A percentile compares a stretch with the other conserved stretches of the same genome.
Conservation (phyloP, 2,888 invertebrate species). For the Zonitis immaculata region DNA sequence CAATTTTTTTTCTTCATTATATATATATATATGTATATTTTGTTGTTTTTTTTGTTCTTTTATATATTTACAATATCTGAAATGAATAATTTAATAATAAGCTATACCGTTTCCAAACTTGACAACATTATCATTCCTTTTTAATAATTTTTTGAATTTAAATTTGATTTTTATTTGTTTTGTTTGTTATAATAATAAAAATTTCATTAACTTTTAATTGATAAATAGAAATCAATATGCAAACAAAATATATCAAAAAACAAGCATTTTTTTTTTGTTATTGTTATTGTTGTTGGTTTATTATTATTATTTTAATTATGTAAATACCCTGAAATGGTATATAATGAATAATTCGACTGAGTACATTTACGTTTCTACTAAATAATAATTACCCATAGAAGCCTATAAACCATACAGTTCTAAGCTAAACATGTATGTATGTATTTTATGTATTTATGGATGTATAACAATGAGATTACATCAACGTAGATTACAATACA, state of each 20-base stretch:
- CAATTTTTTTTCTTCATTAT: constrained; percentile 14
- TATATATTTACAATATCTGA: constrained; percentile 26
- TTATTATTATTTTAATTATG: constrained; percentile 6
- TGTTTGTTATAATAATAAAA: constrained; percentile 18
- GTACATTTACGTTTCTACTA: constrained; percentile 22
- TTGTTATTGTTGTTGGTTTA: constrained; percentile 5
- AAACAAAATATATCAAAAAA: constrained; percentile 21
- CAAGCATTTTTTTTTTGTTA: constrained; percentile 17
- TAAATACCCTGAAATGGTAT: constrained; percentile 24
- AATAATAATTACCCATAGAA: constrained; percentile 25
- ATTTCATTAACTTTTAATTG: constrained; percentile 13
- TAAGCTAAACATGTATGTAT: constrained; percentile 24
- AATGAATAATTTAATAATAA: constrained; percentile 28
- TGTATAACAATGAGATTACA: constrained; percentile 37
- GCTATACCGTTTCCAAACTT: constrained; percentile 22
- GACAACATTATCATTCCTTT: constrained; percentile 12
- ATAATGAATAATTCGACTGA: constrained; percentile 19
- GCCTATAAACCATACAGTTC: constrained; percentile 32
- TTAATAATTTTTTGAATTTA: neutral
- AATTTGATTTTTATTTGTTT: constrained; percentile 18
- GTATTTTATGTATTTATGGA: constrained; percentile 20
- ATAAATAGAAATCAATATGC: constrained; percentile 9
- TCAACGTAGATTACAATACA: constrained; percentile 35
- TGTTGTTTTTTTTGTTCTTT: constrained; percentile 23
- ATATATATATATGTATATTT: no score